phyloP scores from a whole-genome alignment of 2,888 invertebrate species.

The Apodemia mormo region DNA sequence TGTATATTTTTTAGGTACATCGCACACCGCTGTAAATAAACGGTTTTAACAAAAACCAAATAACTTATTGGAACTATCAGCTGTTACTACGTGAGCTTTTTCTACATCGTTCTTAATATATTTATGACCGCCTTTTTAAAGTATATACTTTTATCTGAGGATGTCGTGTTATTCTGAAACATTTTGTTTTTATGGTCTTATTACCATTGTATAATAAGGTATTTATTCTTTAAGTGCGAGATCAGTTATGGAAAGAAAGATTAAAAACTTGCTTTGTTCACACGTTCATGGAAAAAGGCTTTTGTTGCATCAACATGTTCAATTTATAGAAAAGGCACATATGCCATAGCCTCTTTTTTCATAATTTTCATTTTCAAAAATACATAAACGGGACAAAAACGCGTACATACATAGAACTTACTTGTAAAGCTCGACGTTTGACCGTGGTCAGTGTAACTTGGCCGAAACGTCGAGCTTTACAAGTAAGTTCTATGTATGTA shows the following conservation, averaged over 20 bases:
- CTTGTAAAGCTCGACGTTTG: too few species aligned
- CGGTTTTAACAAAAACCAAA: conserved; percentile 21
- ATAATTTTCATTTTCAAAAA: too few species aligned
- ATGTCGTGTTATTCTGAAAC: neutral
- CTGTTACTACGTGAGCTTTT: conserved; percentile 3
- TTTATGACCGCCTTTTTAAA: conserved; percentile 3
- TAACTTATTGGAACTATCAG: conserved; percentile 5
- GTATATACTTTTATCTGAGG: neutral
- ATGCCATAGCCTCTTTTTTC: too few species aligned
- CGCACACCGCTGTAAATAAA: conserved; percentile 21
- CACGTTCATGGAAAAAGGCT: neutral
- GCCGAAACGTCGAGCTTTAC: too few species aligned
- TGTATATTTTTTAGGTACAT: conserved; percentile 21
- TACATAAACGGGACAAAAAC: too few species aligned
- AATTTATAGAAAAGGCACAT: too few species aligned
- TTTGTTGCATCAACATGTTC: too few species aligned
- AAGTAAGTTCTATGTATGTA: too few species aligned
- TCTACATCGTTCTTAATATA: neutral
- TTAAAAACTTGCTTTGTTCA: neutral
- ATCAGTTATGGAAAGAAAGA: neutral
- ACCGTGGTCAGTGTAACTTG: too few species aligned
- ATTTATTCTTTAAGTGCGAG: neutral
- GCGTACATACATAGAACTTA: too few species aligned
- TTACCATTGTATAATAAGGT: neutral
- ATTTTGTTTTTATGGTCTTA: conserved; percentile 3